Conservation (phyloP, 2,113 vertebrate genomes). For the Onychostoma macrolepis region DNA sequence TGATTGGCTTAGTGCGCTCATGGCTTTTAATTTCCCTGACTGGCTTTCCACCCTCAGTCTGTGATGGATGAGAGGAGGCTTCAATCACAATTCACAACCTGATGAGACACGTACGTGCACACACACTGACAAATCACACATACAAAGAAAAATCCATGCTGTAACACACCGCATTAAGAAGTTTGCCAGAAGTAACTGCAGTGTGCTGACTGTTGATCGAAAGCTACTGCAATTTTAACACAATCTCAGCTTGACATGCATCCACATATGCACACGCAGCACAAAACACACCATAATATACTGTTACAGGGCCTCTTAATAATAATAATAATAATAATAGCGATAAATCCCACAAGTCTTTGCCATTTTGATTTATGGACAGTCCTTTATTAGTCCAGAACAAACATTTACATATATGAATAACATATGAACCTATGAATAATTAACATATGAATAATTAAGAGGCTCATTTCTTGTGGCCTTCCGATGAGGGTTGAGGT, state of each 20-base stretch:
- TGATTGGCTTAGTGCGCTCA: constrained; percentile 36
- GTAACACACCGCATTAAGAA: constrained; percentile 42
- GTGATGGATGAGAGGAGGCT: constrained; percentile 12
- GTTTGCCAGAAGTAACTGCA: constrained; percentile 12
- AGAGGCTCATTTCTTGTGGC: constrained; percentile 63
- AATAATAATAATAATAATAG: constrained; percentile 55
- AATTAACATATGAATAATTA: constrained; percentile 65
- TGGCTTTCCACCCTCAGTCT: constrained; percentile 39
- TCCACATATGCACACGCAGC: constrained; percentile 19
- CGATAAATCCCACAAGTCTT: constrained; percentile 44
- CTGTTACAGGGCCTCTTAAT: constrained; percentile 56
- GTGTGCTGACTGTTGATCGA: constrained; percentile 39
- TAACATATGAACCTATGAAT: constrained; percentile 39
- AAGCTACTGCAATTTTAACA: constrained; percentile 17
- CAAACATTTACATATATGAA: constrained; percentile 70
- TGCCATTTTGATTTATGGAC: constrained; percentile 61
- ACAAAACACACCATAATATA: constrained; percentile 24
- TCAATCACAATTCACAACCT: constrained; percentile 42
- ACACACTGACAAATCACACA: constrained; percentile 30
- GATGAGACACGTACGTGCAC: background rate
- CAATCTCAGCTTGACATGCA: background rate
- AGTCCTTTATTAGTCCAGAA: constrained; percentile 54
- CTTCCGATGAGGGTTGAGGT: background rate
- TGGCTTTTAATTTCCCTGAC: constrained; percentile 47
- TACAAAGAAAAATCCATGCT: constrained; percentile 36